phyloP scores from a whole-genome alignment of 1,140 invertebrate genomes.

The Diplogasteroides magnus region DNA sequence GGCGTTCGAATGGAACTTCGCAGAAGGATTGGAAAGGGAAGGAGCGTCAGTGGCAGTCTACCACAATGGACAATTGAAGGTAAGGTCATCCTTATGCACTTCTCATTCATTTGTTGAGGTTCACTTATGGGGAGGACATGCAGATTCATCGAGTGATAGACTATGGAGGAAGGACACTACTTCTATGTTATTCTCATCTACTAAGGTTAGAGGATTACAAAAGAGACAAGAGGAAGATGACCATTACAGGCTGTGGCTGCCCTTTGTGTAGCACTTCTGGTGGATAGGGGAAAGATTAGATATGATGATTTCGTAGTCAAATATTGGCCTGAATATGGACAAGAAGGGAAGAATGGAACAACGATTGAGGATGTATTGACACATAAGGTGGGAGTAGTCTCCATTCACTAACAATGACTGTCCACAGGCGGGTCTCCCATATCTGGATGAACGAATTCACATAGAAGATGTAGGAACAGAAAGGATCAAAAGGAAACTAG shows the following conservation, averaged over 20 bases:
- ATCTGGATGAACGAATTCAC: constrained; percentile 36
- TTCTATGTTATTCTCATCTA: constrained; percentile 39
- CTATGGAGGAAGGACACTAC: constrained; percentile 38
- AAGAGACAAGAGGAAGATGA: neutral
- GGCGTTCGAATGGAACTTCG: too few relatives aligned
- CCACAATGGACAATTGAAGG: neutral
- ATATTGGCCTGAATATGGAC: constrained; percentile 59
- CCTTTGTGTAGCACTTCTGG: constrained; percentile 53
- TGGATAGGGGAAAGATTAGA: constrained; percentile 56
- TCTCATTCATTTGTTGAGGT: too few relatives aligned
- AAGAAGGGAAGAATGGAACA: constrained; percentile 56
- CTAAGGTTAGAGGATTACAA: constrained; percentile 31
- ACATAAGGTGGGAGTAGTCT: constrained; percentile 53
- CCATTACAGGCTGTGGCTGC: constrained; percentile 47
- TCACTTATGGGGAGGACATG: constrained; percentile 57
- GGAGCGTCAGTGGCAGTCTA: neutral
- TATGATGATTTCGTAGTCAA: constrained; percentile 54
- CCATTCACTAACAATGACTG: too few relatives aligned
- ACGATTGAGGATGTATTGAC: constrained; percentile 56
- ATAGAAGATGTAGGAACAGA: constrained; percentile 34
- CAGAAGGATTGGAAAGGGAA: neutral
- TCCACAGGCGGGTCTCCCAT: constrained; percentile 40
- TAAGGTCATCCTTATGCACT: too few relatives aligned
- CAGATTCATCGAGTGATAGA: constrained; percentile 40
- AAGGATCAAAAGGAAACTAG: constrained; percentile 35